Conservation (phyloP, 2,797 vertebrate species). For the Urosaurus nigricauda region DNA sequence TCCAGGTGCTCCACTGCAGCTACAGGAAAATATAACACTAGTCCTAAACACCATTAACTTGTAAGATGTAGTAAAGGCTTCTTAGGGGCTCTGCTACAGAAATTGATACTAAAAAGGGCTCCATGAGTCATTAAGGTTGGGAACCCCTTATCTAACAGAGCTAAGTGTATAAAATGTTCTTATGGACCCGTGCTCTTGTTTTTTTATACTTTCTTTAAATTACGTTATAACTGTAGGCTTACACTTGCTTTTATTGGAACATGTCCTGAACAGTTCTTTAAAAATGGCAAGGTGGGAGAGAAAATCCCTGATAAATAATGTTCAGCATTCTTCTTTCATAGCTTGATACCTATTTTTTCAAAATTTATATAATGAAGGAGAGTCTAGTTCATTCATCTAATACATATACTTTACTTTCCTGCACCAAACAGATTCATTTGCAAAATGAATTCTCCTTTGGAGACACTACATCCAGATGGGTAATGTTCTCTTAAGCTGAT, state of each 20-base stretch:
- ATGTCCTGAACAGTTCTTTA: not conserved
- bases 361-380: not conserved
- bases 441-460: constrained; percentile 31
- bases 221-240: not conserved
- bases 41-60: too few species aligned
- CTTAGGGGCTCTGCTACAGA: too few species aligned
- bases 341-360: not conserved
- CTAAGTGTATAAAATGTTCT: not conserved
- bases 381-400: constrained; percentile 24
- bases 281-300: not conserved
- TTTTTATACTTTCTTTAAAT: constrained; percentile 6
- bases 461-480: constrained; percentile 37
- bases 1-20: too few species aligned
- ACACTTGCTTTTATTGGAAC: not conserved
- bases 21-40: too few species aligned
- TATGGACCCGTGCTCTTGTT: not conserved
- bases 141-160: not conserved
- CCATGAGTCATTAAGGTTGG: too few species aligned
- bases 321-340: constrained; percentile 14
- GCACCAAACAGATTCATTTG: constrained; percentile 21
- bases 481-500: constrained; percentile 48
- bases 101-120: too few species aligned
- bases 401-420: not conserved
- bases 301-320: constrained; percentile 7
- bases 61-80: too few species aligned